Evolutionary conservation across 2,113 vertebrate genomes (phyloP), one percentile per base, ranked within the genome.

Genomic region (Rattus norvegicus): DNA sequence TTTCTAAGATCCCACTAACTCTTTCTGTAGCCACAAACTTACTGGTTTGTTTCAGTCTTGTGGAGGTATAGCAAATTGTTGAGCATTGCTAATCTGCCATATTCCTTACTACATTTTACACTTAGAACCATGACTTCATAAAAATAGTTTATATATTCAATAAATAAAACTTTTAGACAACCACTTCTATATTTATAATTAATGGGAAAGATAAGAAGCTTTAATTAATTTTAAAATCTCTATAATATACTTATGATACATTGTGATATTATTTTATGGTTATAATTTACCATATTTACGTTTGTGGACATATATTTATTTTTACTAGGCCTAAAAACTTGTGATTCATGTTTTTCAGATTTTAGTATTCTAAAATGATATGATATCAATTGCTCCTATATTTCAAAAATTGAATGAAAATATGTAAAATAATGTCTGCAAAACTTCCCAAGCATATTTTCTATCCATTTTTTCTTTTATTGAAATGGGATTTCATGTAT

Each of bases 381-480:
- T 75, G 61, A 88, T 92, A 30, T 75, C 52, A 93, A 91, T 2
- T 83, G 12, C 3, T 90, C 73, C 30, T 83, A 12, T 87, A 88
- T 92, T 92, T 94, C 87, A 90, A 90, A 72, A 87, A 94, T 43
- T 92, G n/a, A 83, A 94, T 77, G 9, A 94, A 75, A 90, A 72
- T 81, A 22, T 63, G 39, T 72, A 83, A 76, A 83, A 91, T 76
- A 69, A 65, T 52, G 88, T 75, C 7, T 65, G 22, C 54, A 94
- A 96, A 96, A 77, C 59, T 95, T 86, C 65, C 5, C 39, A 88
- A 89, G n/a, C 5, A 28, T 77, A 16, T 49, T 77, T 77, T 77
- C 24, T 49, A 49, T 13, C 26, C 47, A 73, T 22, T 43, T 49
- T 73, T 73, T 73, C 70, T 73, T 77, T 77, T 76, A 76, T 47